A percentile compares a stretch with the other conserved stretches of the same genome.
Evolutionary conservation across 2,888 invertebrate species (phyloP).

Genomic region (Ptilodon capucinus): DNA sequence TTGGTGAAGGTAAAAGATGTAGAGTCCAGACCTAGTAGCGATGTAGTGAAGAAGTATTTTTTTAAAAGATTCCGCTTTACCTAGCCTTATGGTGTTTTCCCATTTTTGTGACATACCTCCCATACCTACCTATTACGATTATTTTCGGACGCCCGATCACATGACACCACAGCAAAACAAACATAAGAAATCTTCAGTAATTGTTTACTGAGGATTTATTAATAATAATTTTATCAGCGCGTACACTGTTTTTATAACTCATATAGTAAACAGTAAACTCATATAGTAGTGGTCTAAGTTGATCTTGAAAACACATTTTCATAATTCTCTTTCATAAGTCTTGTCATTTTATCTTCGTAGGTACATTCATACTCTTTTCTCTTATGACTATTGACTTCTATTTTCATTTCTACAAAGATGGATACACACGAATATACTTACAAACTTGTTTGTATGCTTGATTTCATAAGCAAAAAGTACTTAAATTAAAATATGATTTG

Average conservation of each 20-base stretch:
- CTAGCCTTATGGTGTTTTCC: slow-evolving; percentile 51
- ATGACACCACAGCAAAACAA: slow-evolving; percentile 44
- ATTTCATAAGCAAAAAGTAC: no score
- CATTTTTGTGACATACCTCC: slow-evolving; percentile 45
- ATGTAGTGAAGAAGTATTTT: slow-evolving; percentile 64
- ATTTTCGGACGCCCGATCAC: slow-evolving; percentile 40
- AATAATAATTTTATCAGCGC: background rate
- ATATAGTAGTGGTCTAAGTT: no score
- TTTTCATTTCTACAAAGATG: slow-evolving; percentile 1
- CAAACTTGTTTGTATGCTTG: background rate
- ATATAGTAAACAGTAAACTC: background rate
- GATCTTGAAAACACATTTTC: slow-evolving; percentile 1
- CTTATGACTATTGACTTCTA: slow-evolving; percentile 6
- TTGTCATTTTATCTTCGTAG: slow-evolving; percentile 4
- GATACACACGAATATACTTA: background rate
- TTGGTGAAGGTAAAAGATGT: slow-evolving; percentile 68
- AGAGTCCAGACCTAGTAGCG: slow-evolving; percentile 60
- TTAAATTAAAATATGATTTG: slow-evolving; percentile 2
- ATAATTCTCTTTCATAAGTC: slow-evolving; percentile 11
- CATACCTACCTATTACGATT: no score
- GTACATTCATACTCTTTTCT: no score
- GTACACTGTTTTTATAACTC: background rate
- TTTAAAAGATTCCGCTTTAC: slow-evolving; percentile 54
- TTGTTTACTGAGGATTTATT: slow-evolving; percentile 5
- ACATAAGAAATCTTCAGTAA: slow-evolving; percentile 20